Base-by-base conservation (phyloP, 2,888 invertebrate genomes). In the Antitype chi region DNA sequence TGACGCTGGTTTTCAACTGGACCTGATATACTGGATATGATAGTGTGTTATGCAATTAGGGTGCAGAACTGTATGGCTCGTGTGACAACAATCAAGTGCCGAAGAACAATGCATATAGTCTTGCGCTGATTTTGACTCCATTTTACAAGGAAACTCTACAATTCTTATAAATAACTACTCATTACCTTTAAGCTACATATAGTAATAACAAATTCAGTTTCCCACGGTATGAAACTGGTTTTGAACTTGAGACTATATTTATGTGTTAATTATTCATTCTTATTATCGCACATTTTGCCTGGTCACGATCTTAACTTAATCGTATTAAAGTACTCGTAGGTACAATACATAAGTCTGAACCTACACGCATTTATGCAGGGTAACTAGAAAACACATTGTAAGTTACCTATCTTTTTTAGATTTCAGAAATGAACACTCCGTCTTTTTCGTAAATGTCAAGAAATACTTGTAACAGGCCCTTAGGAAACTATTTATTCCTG, bases 231-330 rank as follows among this genome's bases (percentile, higher is more conserved):
- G 63, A n/a, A 88, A 88, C 90, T 90, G 87, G 88, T 88, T 88
- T 89, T 91, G 92, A 92, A 90, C 92, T 92, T 92, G 92, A 89
- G 89, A 88, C 85, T 71, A 75, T 82, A 71, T 85, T 84, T 87
- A 82, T 81, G 74, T 53, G 88, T 89, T 92, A 91, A 90, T 91
- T 92, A 91, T 89, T 89, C 85, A 86, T 88, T 84, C 85, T 83
- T 84, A 86, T 88, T 87, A 85, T 82, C 76, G 78, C 72, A 85
- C 78, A 82, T 82, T 87, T 80, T 87, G 81, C 88, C 90, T 90
- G 91, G 92, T 92, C 92, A 91, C 91, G 91, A 88, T 87, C 70
- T 85, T 80, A 84, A 81, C 74, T 73, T 82, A 76, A 84, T 70
- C 63, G 60, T 84, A 69, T 66, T 84, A 80, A 71, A 66, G 64